Evolutionary conservation across 2,113 vertebrate genomes (phyloP).

Genomic region (Zapus hudsonius): DNA sequence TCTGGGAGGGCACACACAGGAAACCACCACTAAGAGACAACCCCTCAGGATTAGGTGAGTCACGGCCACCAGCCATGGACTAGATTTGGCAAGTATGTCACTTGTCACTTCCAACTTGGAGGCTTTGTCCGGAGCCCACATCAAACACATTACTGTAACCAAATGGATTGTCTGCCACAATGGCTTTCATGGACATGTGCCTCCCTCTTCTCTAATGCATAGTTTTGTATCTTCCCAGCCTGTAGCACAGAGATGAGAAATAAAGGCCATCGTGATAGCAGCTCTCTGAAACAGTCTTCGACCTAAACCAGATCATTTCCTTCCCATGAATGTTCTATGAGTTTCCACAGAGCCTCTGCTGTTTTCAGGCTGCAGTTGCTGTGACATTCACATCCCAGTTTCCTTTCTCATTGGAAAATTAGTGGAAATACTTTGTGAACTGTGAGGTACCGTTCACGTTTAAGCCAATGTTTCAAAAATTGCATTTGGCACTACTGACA

Average conservation of each 20-base stretch:
- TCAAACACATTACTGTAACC: constrained; percentile 27
- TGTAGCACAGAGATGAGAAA: constrained; percentile 33
- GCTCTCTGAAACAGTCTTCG: constrained; percentile 36
- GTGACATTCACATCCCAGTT: constrained; percentile 38
- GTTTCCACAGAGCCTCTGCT: constrained; percentile 7
- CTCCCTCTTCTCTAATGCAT: neutral
- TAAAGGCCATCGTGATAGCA: neutral
- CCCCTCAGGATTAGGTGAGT: neutral
- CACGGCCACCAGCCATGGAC: neutral
- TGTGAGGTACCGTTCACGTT: neutral
- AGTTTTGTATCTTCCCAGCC: constrained; percentile 31
- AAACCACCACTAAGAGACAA: neutral
- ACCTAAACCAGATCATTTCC: constrained; percentile 19
- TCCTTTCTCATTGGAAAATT: constrained; percentile 23
- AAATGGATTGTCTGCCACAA: neutral
- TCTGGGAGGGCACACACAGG: neutral
- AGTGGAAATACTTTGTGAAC: constrained; percentile 1
- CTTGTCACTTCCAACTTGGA: constrained; percentile 11
- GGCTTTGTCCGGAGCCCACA: constrained; percentile 23
- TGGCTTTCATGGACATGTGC: constrained; percentile 26
- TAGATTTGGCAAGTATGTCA: constrained; percentile 35
- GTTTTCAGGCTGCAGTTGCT: neutral
- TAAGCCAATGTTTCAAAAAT: constrained; percentile 34
- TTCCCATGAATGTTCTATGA: neutral
- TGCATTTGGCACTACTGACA: constrained; percentile 33